Base-by-base conservation (phyloP, 2,113 vertebrate genomes). In the Leucopternis melanops region DNA sequence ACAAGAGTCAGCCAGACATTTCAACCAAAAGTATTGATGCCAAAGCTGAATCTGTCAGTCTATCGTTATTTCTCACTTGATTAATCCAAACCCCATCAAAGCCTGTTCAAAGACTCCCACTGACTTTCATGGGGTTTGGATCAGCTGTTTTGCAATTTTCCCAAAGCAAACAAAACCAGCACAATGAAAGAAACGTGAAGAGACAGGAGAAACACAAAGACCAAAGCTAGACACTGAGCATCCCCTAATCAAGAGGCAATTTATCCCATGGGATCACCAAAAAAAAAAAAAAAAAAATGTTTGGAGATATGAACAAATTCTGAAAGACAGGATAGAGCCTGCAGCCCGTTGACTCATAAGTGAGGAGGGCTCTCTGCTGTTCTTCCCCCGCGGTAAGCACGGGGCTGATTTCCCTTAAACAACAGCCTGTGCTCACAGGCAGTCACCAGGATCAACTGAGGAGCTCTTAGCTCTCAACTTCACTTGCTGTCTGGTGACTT, bases 21-120 rank as follows among this genome's bases (percentile, higher is more conserved):
- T 32, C 63, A 40, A 61, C 74, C 52, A 32, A 50, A 54, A 69
- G 40, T n/a, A 84, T 23, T 52, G 8, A 66, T 75, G 74, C 63
- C 74, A 85, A 71, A 77, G 58, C 69, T 57, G 57, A 40, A 29
- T 71, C 83, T 75, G 67, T n/a, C 57, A 81, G 75, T 72, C 63
- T 66, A 17, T 42, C 34, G 12, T 72, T 45, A 57, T 45, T 71
- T 91, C 70, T 67, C 42, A 36, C 47, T 91, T 72, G 65, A 69
- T 78, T 78, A 73, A 86, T 69, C 81, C 65, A 86, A 95, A 62
- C 80, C 49, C 50, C 80, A 95, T 91, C 91, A 95, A 91, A 95
- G 79, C n/a, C 36, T 21, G 8, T 40, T 87, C 88, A 85, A 57
- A 93, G 80, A 29, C 52, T 91, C 69, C 52, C 42, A 23, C 42